phyloP scores from a whole-genome alignment of 1,140 invertebrate genomes.

The Bicyclus anynana region DNA sequence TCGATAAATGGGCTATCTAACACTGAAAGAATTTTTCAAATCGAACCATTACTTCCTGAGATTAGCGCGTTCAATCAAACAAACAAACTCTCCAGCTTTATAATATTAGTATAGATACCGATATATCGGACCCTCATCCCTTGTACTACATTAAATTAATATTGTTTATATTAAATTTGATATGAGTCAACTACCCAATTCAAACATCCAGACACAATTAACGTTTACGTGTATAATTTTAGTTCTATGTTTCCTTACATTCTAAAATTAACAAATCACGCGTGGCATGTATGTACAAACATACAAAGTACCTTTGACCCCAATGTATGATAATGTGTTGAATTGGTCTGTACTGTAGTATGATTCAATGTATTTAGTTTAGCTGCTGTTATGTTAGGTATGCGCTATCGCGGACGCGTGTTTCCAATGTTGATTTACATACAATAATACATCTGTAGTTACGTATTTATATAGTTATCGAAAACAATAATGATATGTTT shows the following conservation, averaged over 20 bases:
- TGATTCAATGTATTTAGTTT: constrained; percentile 5
- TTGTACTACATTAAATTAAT: too few species aligned
- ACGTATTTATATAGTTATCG: not conserved
- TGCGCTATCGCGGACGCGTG: not conserved
- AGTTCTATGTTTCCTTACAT: constrained; percentile 9
- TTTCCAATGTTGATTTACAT: not conserved
- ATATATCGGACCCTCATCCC: too few species aligned
- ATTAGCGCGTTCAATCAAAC: too few species aligned
- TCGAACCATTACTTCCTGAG: too few species aligned
- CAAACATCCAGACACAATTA: too few species aligned
- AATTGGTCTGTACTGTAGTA: constrained; percentile 6
- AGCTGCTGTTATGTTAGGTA: not conserved
- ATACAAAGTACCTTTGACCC: constrained; percentile 18
- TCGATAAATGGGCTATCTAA: too few species aligned
- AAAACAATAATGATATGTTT: not conserved
- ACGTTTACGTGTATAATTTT: too few species aligned
- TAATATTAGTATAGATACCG: too few species aligned
- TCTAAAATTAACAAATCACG: constrained; percentile 19
- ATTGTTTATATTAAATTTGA: too few species aligned
- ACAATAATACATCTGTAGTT: not conserved
- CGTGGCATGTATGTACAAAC: not conserved
- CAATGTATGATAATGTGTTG: constrained; percentile 14
- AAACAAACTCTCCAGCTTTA: too few species aligned
- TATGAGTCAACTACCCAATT: too few species aligned
- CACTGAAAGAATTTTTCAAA: too few species aligned